Evolutionary conservation across 2,113 vertebrate species (phyloP), one percentile per base, ranked within the genome.

Genomic region (Elephantulus edwardii): DNA sequence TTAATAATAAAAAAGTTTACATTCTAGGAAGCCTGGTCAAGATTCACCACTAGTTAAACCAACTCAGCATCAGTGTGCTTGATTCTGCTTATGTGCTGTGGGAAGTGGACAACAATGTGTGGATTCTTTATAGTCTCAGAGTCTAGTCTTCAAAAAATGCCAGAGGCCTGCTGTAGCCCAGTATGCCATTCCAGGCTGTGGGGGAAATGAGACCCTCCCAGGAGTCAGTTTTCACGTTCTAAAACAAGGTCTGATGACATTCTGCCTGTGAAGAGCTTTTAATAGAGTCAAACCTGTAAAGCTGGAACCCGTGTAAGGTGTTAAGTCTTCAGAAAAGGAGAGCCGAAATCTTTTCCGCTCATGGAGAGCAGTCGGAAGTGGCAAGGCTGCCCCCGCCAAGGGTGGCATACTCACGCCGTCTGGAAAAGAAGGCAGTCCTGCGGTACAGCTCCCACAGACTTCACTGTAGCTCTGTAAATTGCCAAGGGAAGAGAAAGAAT

Each of bases 141-240:
- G 58, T 14, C 0, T 40, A 9, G 30, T 50, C 58, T 66, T 26
- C 70, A 77, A 16, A 76, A 50, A 16, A 19, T n/a, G 81, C 44
- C 81, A 16, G 0, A 1, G 46, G 76, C 35, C 0, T 4, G 4
- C 60, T 10, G n/a, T 14, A 6, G 74, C 42, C 28, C 30, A 16
- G 38, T 33, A 9, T 28, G 85, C 11, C 26, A 58, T 54, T 42
- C 50, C 12, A 6, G 16, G 54, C 22, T 6, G 28, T 6, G 10
- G 8, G 17, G 22, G 26, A 8, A 28, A 44, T 19, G 66, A 42
- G n/a, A 56, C 4, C 26, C 33, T 64, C 33, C 60, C 33, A 64
- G 13, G 14, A 42, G 44, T 52, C 50, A 62, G 58, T 40, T 30
- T 50, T 58, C 19, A 81, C 4, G 2, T 44, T 72, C 40, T 35